Evolutionary conservation across 2,888 invertebrate species (phyloP), one percentile per base, ranked within the genome.

Genomic region (Operophtera brumata): DNA sequence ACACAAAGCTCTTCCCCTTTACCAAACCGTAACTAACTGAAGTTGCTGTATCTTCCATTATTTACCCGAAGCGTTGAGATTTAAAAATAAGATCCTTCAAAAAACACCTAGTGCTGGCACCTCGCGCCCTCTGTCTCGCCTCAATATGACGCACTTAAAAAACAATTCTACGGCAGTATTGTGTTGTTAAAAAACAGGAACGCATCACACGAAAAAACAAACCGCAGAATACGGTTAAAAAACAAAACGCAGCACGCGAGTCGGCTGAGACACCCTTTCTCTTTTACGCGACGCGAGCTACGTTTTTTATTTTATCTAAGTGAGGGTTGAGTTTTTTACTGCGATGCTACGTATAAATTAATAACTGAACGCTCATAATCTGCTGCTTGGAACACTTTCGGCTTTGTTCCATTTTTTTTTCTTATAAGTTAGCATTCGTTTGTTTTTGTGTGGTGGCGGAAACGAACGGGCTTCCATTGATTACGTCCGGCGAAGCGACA

Each of bases 331-430:
- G 77, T 86, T 89, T 88, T 89, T 86, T 82, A 84, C 80, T 73
- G 75, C 80, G 82, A 84, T 80, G 79, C 81, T 77, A 81, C 86
- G 82, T 89, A 90, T 90, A 90, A 90, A 90, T 90, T 90, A 90
- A 90, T 89, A 90, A 89, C 85, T 80, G 88, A 87, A 88, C 81
- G 88, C 84, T 84, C 84, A 83, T 90, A 89, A 89, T 89, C 89
- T 87, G 84, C 83, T 77, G 83, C 74, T 75, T 68, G 79, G 84
- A 86, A 89, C 89, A 90, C 90, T 90, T 90, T 90, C 88, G 84
- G 76, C 88, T 86, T 87, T 88, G 84, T 85, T 82, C 72, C 78
- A 57, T 52, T 81, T 83, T 85, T 86, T 83, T 77, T 75, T 68
- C 45, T 67, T 65, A 35, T 67, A 70, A 75, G 75, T 80, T 80